Base-by-base conservation (phyloP, 2,888 invertebrate genomes). In the Brachynemurus nebulosus region DNA sequence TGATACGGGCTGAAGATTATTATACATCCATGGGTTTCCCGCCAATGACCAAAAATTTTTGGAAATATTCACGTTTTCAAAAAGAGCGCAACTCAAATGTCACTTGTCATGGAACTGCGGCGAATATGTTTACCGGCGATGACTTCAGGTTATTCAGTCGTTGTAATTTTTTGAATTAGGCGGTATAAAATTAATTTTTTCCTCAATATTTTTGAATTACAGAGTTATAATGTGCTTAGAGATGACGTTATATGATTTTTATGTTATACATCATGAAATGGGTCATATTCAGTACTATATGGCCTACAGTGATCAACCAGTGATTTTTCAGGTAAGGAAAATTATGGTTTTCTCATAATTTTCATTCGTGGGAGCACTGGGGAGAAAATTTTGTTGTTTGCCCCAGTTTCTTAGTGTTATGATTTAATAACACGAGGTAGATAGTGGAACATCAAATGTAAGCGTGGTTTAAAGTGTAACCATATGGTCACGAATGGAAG, bases 81-180 rank as follows among this genome's bases (percentile, higher is more conserved):
- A 53, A 42, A 19, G 14, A 57, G 41, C 57, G 52, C 33, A 50
- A 54, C 16, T 48, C 53, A 12, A 64, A 64, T 47, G 54, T 53
- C n/a, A 63, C 62, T 11, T 86, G 85, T 56, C 80, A 83, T 53
- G 84, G 81, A 7, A 71, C 78, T 1, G 81, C 84, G 1, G 80
- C 79, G 0, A 78, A 84, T 58, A 78, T 85, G 73, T 83, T 72
- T 51, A 63, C 66, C 52, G 57, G 64, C 47, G 69, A 70, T 51
- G 83, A 85, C 58, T 80, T 70, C 57, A 69, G 82, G 82, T 80
- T n/a, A n/a, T n/a, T n/a, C n/a, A n/a, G n/a, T n/a, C n/a, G n/a
- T n/a, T n/a, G n/a, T 41, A 44, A 35, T 40, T 40, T 14, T 40
- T 38, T 36, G n/a, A 36, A 43, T 5, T 27, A 11, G 35, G 23